Conservation (phyloP, 2,797 vertebrate genomes). For the Hippoglossus hippoglossus region DNA sequence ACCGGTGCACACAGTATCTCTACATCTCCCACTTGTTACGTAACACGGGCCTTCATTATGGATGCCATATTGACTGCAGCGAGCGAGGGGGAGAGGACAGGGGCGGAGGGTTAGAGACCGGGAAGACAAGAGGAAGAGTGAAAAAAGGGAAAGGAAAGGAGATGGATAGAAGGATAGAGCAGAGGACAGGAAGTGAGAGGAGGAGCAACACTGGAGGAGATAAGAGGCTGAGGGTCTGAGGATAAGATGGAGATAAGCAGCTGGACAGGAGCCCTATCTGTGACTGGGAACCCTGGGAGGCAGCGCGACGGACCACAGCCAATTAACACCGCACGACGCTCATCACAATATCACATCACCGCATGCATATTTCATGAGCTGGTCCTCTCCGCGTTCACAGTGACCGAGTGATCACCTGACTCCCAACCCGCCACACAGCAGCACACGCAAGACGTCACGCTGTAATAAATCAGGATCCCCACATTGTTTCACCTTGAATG, state of each 20-base stretch:
- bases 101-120: conserved; percentile 3
- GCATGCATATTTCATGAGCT: conserved; percentile 57
- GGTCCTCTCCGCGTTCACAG: conserved; percentile 21
- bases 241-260: conserved; percentile 33
- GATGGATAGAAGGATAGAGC: conserved; percentile 18
- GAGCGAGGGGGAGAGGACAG: conserved; percentile 26
- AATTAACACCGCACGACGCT: conserved; percentile 44
- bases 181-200: conserved; percentile 21
- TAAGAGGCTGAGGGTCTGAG: conserved; percentile 11
- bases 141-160: conserved; percentile 1
- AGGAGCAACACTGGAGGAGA: conserved; percentile 20
- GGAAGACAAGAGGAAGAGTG: not conserved
- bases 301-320: conserved; percentile 38
- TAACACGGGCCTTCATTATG: conserved; percentile 69
- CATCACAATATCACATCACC: conserved; percentile 48
- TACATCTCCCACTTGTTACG: conserved; percentile 50
- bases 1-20: conserved; percentile 15
- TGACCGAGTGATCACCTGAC: conserved; percentile 34
- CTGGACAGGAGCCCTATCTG: conserved; percentile 35
- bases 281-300: conserved; percentile 53
- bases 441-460: not conserved
- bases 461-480: conserved; percentile 60
- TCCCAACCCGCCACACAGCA: conserved; percentile 37
- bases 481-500: conserved; percentile 73
- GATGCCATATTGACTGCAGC: conserved; percentile 68